Base-by-base conservation (phyloP, 2,888 invertebrate species). In the Parnassius mnemosyne region DNA sequence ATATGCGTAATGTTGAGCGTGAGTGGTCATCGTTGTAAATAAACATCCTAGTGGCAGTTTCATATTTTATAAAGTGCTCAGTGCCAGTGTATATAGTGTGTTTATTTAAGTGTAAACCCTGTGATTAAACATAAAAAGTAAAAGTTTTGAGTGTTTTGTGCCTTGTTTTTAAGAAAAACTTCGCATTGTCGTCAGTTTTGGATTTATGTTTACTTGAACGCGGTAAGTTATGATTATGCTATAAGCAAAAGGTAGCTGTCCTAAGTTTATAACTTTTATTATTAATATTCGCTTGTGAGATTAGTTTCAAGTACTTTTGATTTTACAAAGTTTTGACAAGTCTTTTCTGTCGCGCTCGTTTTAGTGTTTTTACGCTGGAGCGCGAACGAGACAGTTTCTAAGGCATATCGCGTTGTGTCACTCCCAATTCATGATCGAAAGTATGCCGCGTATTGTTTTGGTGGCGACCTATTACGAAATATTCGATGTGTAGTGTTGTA, bases 131-230 rank as follows among this genome's bases (percentile, higher is more conserved):
- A 51, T 63, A 65, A 54, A 65, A 61, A 64, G 70, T 69, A 78
- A 78, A 80, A 73, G 84, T 86, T 88, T 81, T 79, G 78, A 77
- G 84, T 89, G 88, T 89, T 86, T 84, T 85, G 85, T 86, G 84
- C 71, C 83, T 84, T 89, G 89, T 90, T 89, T 88, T 87, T 79
- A 73, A 74, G 76, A 79, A 82, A 82, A 84, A 78, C 79, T 78
- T 80, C 74, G 72, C 71, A 73, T 79, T 80, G 81, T 76, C 76
- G 75, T 79, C 76, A 81, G 77, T 85, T 84, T 89, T 87, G 90
- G 90, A 89, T 90, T 87, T 89, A 90, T 90, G 90, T 85, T 83
- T 83, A 82, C 82, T 85, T 85, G 81, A 81, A 73, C 73, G 81
- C 86, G 87, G 90, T 90, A 76, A 87, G 90, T 84, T 66, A 52